Percentiles rank a stretch among this genome's conserved stretches.
phyloP scores from a whole-genome alignment of 2,797 vertebrate species.

The Gila robusta region DNA sequence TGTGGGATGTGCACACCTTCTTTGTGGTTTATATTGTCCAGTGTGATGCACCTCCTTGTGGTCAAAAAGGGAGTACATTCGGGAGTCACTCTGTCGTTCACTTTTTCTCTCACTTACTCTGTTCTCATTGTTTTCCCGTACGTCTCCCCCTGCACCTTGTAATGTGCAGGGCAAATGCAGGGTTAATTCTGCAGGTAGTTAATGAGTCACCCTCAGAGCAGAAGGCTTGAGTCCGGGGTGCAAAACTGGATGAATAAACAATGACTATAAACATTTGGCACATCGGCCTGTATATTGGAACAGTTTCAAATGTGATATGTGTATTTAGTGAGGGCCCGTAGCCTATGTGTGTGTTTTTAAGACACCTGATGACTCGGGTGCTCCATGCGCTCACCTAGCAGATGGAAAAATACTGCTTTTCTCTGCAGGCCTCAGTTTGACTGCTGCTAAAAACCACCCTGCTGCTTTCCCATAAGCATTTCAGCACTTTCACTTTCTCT shows the following conservation, averaged over 20 bases:
- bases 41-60: no score
- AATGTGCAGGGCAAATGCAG: conserved; percentile 27
- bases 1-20: no score
- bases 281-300: conserved; percentile 7
- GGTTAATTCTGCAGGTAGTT: conserved; percentile 55
- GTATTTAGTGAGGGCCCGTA: conserved; percentile 37
- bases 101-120: neutral
- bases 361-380: conserved; percentile 34
- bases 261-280: conserved; percentile 52
- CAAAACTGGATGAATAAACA: conserved; percentile 44
- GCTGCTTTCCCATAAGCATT: conserved; percentile 12
- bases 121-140: neutral
- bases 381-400: conserved; percentile 13
- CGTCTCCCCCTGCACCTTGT: neutral
- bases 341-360: conserved; percentile 24
- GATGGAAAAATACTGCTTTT: conserved; percentile 46
- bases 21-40: no score
- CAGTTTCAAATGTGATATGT: conserved; percentile 56
- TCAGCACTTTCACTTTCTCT: conserved; percentile 46
- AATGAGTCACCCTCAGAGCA: conserved; percentile 53
- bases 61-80: neutral
- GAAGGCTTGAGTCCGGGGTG: conserved; percentile 20
- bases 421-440: conserved; percentile 28
- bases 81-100: neutral
- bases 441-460: conserved; percentile 34